Percentiles rank a stretch among this genome's conserved stretches.
Conservation (phyloP, 2,113 vertebrate genomes). For the Upupa epops region DNA sequence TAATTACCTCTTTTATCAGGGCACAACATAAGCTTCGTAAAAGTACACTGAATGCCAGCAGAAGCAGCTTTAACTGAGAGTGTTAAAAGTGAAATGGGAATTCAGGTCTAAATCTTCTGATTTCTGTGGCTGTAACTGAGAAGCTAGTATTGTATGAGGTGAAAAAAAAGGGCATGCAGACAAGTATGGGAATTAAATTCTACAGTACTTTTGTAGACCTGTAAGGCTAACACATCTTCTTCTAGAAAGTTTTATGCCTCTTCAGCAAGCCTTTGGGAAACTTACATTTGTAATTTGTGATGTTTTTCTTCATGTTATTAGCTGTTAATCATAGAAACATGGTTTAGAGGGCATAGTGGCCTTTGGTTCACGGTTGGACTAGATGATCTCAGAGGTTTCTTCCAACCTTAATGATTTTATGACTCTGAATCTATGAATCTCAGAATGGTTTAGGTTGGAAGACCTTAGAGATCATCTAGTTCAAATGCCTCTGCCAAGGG, state of each 20-base stretch:
- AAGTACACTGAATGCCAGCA: neutral
- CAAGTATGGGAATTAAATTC: neutral
- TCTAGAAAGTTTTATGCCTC: neutral
- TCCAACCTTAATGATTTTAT: no score
- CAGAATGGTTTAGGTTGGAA: neutral
- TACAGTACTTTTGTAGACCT: neutral
- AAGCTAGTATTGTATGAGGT: neutral
- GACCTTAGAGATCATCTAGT: neutral
- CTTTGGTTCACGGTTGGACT: no score
- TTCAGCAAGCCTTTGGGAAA: neutral
- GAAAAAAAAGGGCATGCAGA: neutral
- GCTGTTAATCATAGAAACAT: neutral
- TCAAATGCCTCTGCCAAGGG: neutral
- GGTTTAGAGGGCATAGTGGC: no score
- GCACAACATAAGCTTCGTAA: neutral
- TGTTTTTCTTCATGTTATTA: no score
- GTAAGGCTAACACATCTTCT: neutral
- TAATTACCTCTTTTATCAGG: conserved; percentile 15
- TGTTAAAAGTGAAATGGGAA: conserved; percentile 5
- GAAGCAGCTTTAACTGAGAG: neutral
- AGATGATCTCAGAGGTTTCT: no score
- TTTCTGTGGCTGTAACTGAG: conserved; percentile 34
- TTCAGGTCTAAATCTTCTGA: neutral
- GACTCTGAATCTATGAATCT: neutral
- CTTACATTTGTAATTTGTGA: no score